Conservation (phyloP, 2,113 vertebrate genomes). For the Copsychus sechellarum region DNA sequence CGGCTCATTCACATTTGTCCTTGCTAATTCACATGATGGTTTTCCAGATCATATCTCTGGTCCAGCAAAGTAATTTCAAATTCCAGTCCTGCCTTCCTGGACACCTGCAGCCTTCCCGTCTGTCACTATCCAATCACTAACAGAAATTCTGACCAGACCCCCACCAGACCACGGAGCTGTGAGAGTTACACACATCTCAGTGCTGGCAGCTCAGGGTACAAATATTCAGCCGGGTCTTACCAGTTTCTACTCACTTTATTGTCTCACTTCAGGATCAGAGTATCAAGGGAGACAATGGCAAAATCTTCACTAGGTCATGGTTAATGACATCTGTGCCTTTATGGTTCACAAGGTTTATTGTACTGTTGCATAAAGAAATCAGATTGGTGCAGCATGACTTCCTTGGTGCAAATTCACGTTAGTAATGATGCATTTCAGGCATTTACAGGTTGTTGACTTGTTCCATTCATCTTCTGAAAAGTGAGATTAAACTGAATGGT, state of each 20-base stretch:
- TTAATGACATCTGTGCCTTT: background rate
- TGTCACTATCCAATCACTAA: background rate
- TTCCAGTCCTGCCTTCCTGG: background rate
- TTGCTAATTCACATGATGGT: background rate
- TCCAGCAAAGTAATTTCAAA: background rate
- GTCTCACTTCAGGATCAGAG: background rate
- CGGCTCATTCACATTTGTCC: background rate
- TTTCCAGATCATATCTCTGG: background rate
- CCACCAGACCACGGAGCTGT: rapidly evolving
- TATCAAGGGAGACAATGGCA: background rate
- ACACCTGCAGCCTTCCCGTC: slow-evolving; percentile 15
- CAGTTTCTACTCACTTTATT: background rate
- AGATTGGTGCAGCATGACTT: background rate
- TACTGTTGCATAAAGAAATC: background rate
- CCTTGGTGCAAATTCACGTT: background rate
- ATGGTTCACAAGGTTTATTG: background rate
- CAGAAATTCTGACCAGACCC: background rate
- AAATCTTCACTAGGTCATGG: background rate
- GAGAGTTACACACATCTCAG: background rate
- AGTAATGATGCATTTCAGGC: background rate
- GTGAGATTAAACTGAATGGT: background rate
- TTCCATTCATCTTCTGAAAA: background rate
- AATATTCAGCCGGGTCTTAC: background rate
- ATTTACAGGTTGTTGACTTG: background rate
- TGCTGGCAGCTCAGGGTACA: background rate